phyloP scores from a whole-genome alignment of 2,797 vertebrate genomes.

The Xenopus petersii region DNA sequence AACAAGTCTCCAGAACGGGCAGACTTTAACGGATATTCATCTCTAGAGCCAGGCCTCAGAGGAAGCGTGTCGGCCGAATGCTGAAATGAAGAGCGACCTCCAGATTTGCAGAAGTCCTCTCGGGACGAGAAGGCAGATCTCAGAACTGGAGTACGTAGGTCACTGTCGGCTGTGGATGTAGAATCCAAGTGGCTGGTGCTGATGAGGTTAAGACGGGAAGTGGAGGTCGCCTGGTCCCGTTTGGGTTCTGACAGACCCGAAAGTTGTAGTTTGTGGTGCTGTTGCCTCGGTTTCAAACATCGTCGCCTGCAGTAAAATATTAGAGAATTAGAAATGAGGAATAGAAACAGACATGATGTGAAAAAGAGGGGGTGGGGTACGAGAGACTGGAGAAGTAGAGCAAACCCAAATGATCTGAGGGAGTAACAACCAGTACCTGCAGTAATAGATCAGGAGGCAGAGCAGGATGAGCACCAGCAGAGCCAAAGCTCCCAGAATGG shows the following conservation, averaged over 20 bases:
- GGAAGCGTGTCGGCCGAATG: constrained; percentile 65
- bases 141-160: constrained; percentile 66
- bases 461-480: constrained; percentile 89
- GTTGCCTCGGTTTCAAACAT: constrained; percentile 88
- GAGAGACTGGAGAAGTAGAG: no score
- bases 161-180: constrained; percentile 72
- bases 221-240: constrained; percentile 91
- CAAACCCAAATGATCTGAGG: no score
- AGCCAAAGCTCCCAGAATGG: constrained; percentile 88
- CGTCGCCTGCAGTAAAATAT: constrained; percentile 69
- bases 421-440: constrained; percentile 71
- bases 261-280: constrained; percentile 83
- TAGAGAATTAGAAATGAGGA: no score
- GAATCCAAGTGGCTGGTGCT: constrained; percentile 84
- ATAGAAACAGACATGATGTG: background rate
- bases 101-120: constrained; percentile 83
- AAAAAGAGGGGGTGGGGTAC: no score
- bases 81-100: constrained; percentile 76
- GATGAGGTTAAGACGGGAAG: constrained; percentile 90
- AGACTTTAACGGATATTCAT: constrained; percentile 72
- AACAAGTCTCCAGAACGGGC: constrained; percentile 82
- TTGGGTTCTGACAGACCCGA: constrained; percentile 75
- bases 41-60: constrained; percentile 59
- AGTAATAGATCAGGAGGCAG: constrained; percentile 95
- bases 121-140: constrained; percentile 80